Evolutionary conservation across 2,797 vertebrate species (phyloP).

Genomic region (Chloroceryle inda): DNA sequence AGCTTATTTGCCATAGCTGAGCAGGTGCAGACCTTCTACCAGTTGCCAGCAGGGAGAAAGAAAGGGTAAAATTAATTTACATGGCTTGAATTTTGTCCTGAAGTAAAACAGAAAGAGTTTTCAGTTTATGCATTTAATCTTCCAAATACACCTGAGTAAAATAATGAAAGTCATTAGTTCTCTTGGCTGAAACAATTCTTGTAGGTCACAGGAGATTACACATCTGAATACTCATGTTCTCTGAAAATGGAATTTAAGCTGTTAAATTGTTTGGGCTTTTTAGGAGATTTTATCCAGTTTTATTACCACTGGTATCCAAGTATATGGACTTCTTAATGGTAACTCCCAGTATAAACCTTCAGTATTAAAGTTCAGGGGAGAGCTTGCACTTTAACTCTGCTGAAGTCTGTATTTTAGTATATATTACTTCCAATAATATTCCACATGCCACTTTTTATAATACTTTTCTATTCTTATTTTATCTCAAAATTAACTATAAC

Average conservation of each 20-base stretch:
- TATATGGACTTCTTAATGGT: neutral
- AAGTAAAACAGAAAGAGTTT: neutral
- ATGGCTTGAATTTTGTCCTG: neutral
- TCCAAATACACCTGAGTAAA: neutral
- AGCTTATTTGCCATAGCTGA: neutral
- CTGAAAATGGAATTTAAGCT: neutral
- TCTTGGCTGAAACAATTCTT: neutral
- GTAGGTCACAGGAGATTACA: neutral
- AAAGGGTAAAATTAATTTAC: neutral
- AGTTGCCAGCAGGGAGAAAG: neutral
- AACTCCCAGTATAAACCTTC: neutral
- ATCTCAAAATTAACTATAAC: neutral
- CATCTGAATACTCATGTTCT: neutral
- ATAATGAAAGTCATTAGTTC: neutral
- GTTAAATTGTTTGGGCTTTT: neutral
- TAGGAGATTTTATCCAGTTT: neutral
- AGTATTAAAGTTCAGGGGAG: neutral
- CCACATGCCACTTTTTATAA: neutral
- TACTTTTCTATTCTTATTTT: neutral
- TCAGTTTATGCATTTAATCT: neutral
- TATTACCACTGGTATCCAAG: neutral
- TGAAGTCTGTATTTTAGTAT: conserved; percentile 5
- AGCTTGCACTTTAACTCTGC: neutral
- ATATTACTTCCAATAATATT: neutral
- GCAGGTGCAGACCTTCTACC: neutral